These are phyloP conservation scores for Drosophila rufa DNA, from an alignment of 1,140 invertebrate genomes.

Conservation along the genomic window DNA sequence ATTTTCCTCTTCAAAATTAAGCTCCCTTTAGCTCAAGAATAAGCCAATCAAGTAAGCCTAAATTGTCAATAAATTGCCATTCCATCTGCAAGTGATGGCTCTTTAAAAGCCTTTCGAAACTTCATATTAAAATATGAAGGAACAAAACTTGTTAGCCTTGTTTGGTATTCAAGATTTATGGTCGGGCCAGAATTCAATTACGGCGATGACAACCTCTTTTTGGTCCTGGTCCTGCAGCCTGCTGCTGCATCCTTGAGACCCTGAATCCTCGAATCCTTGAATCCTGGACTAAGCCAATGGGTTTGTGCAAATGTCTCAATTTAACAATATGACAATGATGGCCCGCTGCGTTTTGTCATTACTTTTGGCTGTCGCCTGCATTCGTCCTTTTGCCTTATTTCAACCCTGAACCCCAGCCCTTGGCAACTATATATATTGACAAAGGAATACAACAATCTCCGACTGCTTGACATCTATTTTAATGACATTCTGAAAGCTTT, in stretches of 20 bases:
- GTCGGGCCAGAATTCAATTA: conserved; percentile 44
- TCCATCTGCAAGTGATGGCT: not conserved
- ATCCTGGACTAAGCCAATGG: conserved; percentile 31
- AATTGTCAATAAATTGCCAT: conserved; percentile 5
- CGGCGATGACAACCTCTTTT: conserved; percentile 51
- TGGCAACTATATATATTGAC: conserved; percentile 17
- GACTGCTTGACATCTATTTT: conserved; percentile 71
- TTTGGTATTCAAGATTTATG: conserved; percentile 47
- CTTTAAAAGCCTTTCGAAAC: conserved; percentile 3
- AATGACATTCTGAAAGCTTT: conserved; percentile 75
- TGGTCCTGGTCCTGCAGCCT: conserved; percentile 10
- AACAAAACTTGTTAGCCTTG: conserved; percentile 21
- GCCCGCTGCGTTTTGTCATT: conserved; percentile 81
- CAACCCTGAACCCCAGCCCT: not conserved
- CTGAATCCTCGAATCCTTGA: conserved; percentile 8
- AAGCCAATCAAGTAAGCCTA: conserved; percentile 8
- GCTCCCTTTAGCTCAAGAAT: not conserved
- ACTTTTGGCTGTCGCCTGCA: conserved; percentile 77
- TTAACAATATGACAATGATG: conserved; percentile 82
- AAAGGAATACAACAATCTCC: conserved; percentile 26
- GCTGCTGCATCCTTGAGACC: conserved; percentile 33
- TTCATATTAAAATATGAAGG: conserved; percentile 25
- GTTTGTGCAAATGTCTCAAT: conserved; percentile 74
- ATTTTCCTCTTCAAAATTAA: not conserved
- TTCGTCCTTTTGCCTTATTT: conserved; percentile 30